Conservation (phyloP, 92 coral and sea anemone genomes). For the Epizoanthus stellaris region DNA sequence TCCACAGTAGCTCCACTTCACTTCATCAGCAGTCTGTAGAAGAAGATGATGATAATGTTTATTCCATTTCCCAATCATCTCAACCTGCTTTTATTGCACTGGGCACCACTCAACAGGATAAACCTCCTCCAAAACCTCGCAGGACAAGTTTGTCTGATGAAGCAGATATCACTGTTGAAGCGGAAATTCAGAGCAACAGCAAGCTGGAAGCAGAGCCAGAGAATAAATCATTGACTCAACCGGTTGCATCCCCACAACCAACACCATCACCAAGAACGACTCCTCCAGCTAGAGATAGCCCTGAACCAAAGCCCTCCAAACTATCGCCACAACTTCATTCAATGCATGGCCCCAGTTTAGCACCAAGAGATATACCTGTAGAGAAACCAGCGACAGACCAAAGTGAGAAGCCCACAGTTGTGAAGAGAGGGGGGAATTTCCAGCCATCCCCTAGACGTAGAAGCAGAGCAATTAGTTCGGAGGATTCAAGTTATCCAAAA, state of each 20-base stretch:
- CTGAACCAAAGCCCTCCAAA: slow-evolving; percentile 34
- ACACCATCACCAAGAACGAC: slow-evolving; percentile 12
- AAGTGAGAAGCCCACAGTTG: not conserved
- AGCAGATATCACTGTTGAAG: not conserved
- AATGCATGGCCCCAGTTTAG: not conserved
- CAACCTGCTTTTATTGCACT: not conserved
- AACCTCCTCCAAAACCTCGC: slow-evolving; percentile 10
- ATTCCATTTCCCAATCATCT: slow-evolving; percentile 1
- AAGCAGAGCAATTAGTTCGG: slow-evolving; percentile 26
- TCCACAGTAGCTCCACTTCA: not conserved
- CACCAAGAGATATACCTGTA: not conserved
- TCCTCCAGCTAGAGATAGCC: not conserved
- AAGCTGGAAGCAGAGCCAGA: not conserved
- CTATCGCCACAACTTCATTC: slow-evolving; percentile 1
- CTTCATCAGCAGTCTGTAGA: not conserved
- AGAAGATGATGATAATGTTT: slow-evolving; percentile 18
- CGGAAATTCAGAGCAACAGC: not conserved
- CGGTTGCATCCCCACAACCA: slow-evolving; percentile 6
- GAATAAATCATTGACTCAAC: not conserved
- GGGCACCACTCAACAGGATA: not conserved
- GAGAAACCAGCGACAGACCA: not conserved
- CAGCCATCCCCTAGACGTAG: slow-evolving; percentile 33
- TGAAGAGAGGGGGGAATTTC: not conserved
- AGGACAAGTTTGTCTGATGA: slow-evolving; percentile 32
- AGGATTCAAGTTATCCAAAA: not conserved